Conservation (phyloP, 2,888 invertebrate genomes). For the Neria commutata region DNA sequence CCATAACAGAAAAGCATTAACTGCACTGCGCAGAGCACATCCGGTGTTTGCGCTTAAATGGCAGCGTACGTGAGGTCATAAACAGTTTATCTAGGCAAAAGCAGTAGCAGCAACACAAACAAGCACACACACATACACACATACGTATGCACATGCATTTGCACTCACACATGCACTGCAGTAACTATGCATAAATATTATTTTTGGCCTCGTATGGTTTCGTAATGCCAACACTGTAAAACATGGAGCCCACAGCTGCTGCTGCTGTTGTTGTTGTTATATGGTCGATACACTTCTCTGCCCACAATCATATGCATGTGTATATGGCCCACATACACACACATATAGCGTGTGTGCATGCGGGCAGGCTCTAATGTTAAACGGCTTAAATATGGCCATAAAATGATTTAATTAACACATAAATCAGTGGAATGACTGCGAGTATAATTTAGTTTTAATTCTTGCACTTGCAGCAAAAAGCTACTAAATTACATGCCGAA, state of each 20-base stretch:
- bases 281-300: no score
- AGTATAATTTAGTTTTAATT: conserved; percentile 51
- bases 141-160: no score
- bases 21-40: background rate
- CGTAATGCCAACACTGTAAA: conserved; percentile 1
- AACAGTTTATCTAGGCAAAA: conserved; percentile 29
- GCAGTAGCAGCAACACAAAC: conserved; percentile 16
- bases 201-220: conserved; percentile 18
- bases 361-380: conserved; percentile 28
- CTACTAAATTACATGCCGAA: conserved; percentile 22
- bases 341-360: conserved; percentile 7
- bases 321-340: conserved; percentile 16
- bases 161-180: background rate
- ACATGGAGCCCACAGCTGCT: background rate
- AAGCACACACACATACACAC: conserved; percentile 5
- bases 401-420: conserved; percentile 56
- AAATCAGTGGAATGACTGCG: conserved; percentile 48
- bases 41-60: conserved; percentile 10
- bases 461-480: conserved; percentile 31
- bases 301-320: no score
- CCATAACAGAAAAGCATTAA: conserved; percentile 17
- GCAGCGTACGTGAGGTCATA: conserved; percentile 32
- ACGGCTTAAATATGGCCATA: conserved; percentile 47
- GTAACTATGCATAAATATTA: conserved; percentile 20
- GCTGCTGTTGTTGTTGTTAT: no score